A percentile compares a stretch with the other conserved stretches of the same genome.
Conservation (phyloP, 2,113 vertebrate genomes). For the Neogobius melanostomus region DNA sequence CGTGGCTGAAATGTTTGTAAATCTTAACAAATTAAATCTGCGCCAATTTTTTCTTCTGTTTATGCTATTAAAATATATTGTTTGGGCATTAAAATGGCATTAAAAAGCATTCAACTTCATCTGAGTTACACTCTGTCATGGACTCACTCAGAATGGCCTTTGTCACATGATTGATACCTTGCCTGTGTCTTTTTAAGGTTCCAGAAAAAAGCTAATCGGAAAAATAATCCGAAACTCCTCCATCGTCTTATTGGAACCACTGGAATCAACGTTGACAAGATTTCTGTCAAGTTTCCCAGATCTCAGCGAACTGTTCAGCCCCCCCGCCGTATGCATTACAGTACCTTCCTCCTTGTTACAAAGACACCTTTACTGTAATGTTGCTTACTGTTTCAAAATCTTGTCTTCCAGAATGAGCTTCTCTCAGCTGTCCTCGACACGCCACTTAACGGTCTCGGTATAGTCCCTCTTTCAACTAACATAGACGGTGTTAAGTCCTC, state of each 20-base stretch:
- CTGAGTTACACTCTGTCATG: no score
- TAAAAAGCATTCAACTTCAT: no score
- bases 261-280: conserved; percentile 80
- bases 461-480: conserved; percentile 69
- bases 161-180: no score
- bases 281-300: conserved; percentile 81
- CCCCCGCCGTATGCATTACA: conserved; percentile 57
- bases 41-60: no score
- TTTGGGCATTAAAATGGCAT: no score
- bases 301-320: conserved; percentile 76
- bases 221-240: conserved; percentile 75
- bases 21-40: no score
- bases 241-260: conserved; percentile 83
- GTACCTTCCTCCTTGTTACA: background rate
- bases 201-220: conserved; percentile 74
- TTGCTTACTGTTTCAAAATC: background rate
- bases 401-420: conserved; percentile 66
- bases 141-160: no score
- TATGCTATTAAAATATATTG: no score
- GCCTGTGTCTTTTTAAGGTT: conserved; percentile 69
- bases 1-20: no score
- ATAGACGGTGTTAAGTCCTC: conserved; percentile 71
- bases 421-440: conserved; percentile 68
- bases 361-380: background rate
- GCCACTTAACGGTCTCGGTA: conserved; percentile 79